A percentile compares a stretch with the other conserved stretches of the same genome.
phyloP scores from a whole-genome alignment of 2,113 vertebrate species.

The Chascanopsetta lugubris region DNA sequence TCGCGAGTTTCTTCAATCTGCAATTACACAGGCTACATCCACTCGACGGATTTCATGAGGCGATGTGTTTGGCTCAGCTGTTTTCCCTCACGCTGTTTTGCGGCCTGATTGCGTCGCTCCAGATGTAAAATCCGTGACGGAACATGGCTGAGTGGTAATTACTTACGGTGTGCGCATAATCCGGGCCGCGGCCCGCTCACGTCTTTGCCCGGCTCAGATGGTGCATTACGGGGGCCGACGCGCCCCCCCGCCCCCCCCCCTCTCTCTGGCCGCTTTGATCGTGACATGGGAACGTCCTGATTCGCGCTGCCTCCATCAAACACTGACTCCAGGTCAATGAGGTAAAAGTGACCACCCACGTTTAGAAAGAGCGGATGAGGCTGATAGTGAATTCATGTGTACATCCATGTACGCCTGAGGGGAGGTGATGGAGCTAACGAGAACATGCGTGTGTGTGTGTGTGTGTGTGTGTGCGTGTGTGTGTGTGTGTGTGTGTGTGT shows the following conservation, averaged over 20 bases:
- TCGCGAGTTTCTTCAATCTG: neutral
- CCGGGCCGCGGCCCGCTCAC: slow-evolving; percentile 52
- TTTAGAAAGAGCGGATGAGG: slow-evolving; percentile 30
- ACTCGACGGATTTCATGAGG: slow-evolving; percentile 23
- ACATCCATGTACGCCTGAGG: slow-evolving; percentile 10
- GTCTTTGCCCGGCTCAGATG: slow-evolving; percentile 47
- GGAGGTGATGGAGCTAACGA: slow-evolving; percentile 1
- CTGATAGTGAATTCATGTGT: neutral
- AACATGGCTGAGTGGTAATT: slow-evolving; percentile 58
- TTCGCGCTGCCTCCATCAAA: slow-evolving; percentile 62
- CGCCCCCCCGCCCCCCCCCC: too few relatives aligned
- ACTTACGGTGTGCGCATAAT: slow-evolving; percentile 49
- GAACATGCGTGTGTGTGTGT: neutral
- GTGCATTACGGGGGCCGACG: slow-evolving; percentile 45
- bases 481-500: neutral
- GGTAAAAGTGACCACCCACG: slow-evolving; percentile 52
- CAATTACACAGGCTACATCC: slow-evolving; percentile 12
- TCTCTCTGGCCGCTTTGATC: slow-evolving; percentile 75
- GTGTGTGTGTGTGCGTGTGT: neutral
- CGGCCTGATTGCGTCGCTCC: slow-evolving; percentile 11
- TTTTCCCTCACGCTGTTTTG: slow-evolving; percentile 25
- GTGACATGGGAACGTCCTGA: slow-evolving; percentile 58
- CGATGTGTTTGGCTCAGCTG: slow-evolving; percentile 19
- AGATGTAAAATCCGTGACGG: slow-evolving; percentile 40
- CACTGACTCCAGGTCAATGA: slow-evolving; percentile 40